phyloP scores from a whole-genome alignment of 2,888 invertebrate species.

The Cosmia pyralina region DNA sequence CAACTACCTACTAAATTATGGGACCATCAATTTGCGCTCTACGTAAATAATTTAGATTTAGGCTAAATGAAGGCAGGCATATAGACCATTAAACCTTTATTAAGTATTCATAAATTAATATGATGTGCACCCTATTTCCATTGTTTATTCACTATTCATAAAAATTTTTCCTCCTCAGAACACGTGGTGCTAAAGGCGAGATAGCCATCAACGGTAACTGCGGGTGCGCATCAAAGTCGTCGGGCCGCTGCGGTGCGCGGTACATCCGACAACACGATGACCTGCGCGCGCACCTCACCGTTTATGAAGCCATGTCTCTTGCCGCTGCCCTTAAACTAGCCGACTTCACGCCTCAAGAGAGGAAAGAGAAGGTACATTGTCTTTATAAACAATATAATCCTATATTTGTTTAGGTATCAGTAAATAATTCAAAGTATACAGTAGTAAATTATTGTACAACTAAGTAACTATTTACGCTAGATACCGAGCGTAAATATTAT shows the following conservation, averaged over 20 bases:
- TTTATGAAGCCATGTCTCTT: constrained; percentile 95
- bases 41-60: background rate
- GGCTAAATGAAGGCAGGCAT: background rate
- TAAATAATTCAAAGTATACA: background rate
- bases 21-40: background rate
- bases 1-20: background rate
- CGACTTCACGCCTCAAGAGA: constrained; percentile 92
- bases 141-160: background rate
- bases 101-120: background rate
- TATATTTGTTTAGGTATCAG: background rate
- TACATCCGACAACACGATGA: constrained; percentile 96
- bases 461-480: background rate
- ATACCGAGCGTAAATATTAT: no score
- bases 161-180: constrained; percentile 58
- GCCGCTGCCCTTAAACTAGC: constrained; percentile 96
- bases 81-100: background rate
- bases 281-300: constrained; percentile 93
- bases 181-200: constrained; percentile 93
- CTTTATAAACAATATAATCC: background rate
- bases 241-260: constrained; percentile 93
- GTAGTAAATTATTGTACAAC: background rate
- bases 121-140: background rate
- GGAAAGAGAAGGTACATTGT: constrained; percentile 92
- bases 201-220: constrained; percentile 92
- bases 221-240: constrained; percentile 91